Evolutionary conservation across 2,888 invertebrate species (phyloP).

Genomic region (Trissolcus japonicus): DNA sequence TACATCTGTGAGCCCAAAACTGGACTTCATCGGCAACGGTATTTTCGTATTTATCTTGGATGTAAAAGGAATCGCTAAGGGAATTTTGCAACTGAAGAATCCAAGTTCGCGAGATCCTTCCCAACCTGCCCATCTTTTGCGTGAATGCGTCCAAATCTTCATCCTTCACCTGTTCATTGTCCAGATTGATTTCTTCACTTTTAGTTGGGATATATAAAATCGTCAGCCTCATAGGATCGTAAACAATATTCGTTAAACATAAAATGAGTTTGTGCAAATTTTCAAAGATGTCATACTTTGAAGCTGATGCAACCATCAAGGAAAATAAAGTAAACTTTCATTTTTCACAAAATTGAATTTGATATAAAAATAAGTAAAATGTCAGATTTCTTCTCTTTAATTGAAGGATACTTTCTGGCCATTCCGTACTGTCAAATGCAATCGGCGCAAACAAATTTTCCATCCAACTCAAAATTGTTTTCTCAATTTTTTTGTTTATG

Average conservation of each 20-base stretch:
- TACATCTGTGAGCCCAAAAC: conserved; percentile 75
- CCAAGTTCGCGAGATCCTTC: conserved; percentile 76
- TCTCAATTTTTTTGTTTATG: conserved; percentile 58
- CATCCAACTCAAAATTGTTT: conserved; percentile 64
- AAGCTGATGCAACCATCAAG: conserved; percentile 55
- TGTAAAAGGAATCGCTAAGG: conserved; percentile 67
- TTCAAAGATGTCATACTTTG: conserved; percentile 76
- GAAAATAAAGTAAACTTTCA: conserved; percentile 7
- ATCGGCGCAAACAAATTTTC: conserved; percentile 75
- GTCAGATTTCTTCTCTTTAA: neutral
- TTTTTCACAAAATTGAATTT: conserved; percentile 1
- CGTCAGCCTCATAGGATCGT: conserved; percentile 78
- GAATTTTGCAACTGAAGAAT: conserved; percentile 78
- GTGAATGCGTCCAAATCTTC: conserved; percentile 11
- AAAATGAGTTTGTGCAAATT: conserved; percentile 78
- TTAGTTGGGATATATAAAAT: conserved; percentile 79
- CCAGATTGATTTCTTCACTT: conserved; percentile 20
- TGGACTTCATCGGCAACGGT: conserved; percentile 71
- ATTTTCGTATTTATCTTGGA: conserved; percentile 64
- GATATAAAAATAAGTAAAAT: neutral
- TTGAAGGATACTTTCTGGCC: conserved; percentile 78
- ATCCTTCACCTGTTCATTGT: conserved; percentile 2
- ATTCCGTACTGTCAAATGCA: conserved; percentile 76
- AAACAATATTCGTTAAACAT: conserved; percentile 77
- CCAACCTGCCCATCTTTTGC: conserved; percentile 64